Percentiles rank a stretch among this genome's conserved stretches.
phyloP scores from a whole-genome alignment of 2,888 invertebrate species.

The Lottia scabra region DNA sequence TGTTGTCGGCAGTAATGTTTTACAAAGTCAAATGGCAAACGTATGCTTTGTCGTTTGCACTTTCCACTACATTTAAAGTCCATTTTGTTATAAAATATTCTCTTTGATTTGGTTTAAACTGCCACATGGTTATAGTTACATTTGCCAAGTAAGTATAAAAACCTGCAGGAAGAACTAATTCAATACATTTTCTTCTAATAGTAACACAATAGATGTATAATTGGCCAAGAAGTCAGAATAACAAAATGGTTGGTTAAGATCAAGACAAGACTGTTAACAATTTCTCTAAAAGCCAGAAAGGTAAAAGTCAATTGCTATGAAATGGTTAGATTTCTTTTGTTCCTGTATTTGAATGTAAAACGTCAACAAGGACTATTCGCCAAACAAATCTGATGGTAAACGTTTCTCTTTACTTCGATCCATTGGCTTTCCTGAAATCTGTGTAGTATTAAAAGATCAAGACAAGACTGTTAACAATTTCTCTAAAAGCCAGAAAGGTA shows the following conservation, averaged over 20 bases:
- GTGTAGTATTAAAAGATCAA: no score
- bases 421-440: no score
- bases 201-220: background rate
- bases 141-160: background rate
- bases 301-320: no score
- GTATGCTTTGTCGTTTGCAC: conserved; percentile 1
- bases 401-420: no score
- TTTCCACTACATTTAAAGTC: background rate
- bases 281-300: no score
- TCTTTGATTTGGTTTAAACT: background rate
- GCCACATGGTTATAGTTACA: background rate
- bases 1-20: background rate
- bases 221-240: background rate
- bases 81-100: background rate
- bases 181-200: background rate
- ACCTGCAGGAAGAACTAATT: background rate
- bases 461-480: no score
- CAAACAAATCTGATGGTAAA: no score
- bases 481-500: no score
- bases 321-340: no score
- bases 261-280: no score
- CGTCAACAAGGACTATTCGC: no score
- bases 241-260: background rate
- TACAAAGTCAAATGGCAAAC: background rate
- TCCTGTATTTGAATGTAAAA: no score